These are phyloP conservation scores for Chondrosia reniformis DNA, from an alignment of 37 sponge, comb jelly and placozoan species.

Conservation along the genomic window DNA sequence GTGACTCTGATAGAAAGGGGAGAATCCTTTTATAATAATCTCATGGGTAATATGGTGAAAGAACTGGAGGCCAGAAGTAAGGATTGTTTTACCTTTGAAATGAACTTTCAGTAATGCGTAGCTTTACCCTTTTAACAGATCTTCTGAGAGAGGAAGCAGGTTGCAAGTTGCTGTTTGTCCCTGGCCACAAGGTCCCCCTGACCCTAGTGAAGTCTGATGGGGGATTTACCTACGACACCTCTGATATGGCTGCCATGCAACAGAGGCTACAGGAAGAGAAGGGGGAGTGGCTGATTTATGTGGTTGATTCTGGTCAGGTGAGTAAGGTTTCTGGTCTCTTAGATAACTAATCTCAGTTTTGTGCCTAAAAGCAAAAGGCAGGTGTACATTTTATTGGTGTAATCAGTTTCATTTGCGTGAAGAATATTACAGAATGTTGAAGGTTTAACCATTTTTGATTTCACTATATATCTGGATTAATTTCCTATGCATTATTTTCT, in stretches of 20 bases:
- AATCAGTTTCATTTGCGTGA: no score
- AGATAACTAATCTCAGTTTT: no score
- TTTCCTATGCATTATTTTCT: not conserved
- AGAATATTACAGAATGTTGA: no score
- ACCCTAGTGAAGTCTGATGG: slow-evolving; percentile 94
- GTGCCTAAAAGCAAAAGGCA: no score
- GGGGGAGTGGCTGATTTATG: slow-evolving; percentile 93
- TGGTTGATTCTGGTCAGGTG: slow-evolving; percentile 93
- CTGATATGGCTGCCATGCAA: slow-evolving; percentile 87
- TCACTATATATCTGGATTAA: no score
- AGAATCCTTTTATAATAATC: slow-evolving; percentile 93
- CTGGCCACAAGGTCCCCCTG: slow-evolving; percentile 69
- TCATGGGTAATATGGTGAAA: slow-evolving; percentile 82
- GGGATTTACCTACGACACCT: slow-evolving; percentile 96
- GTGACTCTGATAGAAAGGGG: slow-evolving; percentile 81
- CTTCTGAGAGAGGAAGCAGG: slow-evolving; percentile 75
- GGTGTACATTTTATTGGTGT: no score
- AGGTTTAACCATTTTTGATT: no score
- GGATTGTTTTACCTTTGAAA: not conserved
- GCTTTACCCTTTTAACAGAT: slow-evolving; percentile 36
- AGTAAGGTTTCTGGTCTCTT: no score
- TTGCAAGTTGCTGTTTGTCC: slow-evolving; percentile 70
- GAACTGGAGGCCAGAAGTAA: slow-evolving; percentile 78
- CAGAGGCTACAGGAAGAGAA: slow-evolving; percentile 84
- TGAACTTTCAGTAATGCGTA: not conserved